These are phyloP conservation scores for Porites lutea DNA, from an alignment of 64 coral and sea anemone genomes.

Conservation along the genomic window DNA sequence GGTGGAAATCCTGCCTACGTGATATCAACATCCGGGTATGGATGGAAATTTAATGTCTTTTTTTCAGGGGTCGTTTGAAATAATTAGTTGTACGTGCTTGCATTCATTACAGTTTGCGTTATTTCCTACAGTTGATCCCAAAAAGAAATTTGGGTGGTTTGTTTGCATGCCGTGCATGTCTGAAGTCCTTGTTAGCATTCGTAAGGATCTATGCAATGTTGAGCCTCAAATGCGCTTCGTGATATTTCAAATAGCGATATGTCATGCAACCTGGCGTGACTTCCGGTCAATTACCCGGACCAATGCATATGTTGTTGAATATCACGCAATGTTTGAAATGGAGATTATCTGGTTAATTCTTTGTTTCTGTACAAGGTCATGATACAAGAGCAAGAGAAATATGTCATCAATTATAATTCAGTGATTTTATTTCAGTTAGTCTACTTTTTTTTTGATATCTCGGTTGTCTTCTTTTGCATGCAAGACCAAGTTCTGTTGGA, in stretches of 20 bases:
- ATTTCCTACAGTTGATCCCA: not conserved
- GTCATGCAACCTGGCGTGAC: not conserved
- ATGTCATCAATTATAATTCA: not conserved
- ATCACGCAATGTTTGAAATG: not conserved
- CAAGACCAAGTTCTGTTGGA: not conserved
- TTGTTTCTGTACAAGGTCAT: not conserved
- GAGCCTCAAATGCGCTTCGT: not conserved
- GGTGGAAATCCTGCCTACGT: not conserved
- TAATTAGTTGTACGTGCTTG: not conserved
- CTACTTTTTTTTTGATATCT: not conserved
- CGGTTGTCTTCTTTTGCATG: not conserved
- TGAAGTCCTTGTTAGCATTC: not conserved
- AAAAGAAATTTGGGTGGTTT: not conserved
- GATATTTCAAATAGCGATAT: conserved; percentile 9
- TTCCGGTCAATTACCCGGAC: no score
- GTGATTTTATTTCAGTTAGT: not conserved
- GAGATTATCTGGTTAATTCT: not conserved
- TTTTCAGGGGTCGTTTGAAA: no score
- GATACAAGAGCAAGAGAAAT: not conserved
- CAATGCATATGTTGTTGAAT: not conserved
- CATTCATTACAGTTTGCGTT: not conserved
- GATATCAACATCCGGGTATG: not conserved
- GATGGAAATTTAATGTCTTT: no score
- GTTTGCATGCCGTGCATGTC: not conserved
- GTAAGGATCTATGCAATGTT: not conserved